phyloP scores from a whole-genome alignment of 2,797 vertebrate genomes.

The Sorex maritimensis region DNA sequence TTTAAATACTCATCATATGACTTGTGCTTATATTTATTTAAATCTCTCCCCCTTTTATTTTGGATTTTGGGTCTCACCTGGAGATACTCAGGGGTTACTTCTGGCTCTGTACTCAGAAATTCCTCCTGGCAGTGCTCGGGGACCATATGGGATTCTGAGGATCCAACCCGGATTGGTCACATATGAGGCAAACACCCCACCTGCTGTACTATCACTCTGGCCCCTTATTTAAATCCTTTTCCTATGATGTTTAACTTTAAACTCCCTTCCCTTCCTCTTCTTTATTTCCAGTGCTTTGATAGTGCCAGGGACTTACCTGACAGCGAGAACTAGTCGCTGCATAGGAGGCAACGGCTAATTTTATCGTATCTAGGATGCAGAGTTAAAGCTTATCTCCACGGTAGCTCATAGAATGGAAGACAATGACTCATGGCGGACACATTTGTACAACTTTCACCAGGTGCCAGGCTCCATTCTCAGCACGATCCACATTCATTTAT shows the following conservation, averaged over 20 bases:
- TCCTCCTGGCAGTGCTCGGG: too few relatives aligned
- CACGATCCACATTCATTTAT: background rate
- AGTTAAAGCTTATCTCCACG: background rate
- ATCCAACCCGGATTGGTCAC: too few relatives aligned
- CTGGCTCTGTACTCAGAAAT: too few relatives aligned
- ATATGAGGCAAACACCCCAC: too few relatives aligned
- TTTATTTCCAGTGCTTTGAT: background rate
- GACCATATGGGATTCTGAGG: too few relatives aligned
- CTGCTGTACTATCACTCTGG: too few relatives aligned
- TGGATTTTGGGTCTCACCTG: too few relatives aligned
- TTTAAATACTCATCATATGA: conserved; percentile 32
- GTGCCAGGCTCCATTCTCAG: conserved; percentile 4
- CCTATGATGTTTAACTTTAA: background rate
- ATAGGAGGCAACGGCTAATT: background rate
- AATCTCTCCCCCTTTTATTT: background rate
- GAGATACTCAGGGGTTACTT: background rate
- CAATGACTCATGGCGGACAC: background rate
- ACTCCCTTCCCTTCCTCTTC: background rate
- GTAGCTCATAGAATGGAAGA: conserved; percentile 36
- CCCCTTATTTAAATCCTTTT: background rate
- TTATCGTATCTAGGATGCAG: background rate
- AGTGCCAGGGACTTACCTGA: background rate
- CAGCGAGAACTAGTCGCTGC: background rate
- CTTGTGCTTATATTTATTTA: conserved; percentile 66
- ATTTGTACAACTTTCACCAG: background rate